These are phyloP conservation scores for Palloptera scutellata DNA, from an alignment of 2,888 invertebrate genomes.

Conservation along the genomic window DNA sequence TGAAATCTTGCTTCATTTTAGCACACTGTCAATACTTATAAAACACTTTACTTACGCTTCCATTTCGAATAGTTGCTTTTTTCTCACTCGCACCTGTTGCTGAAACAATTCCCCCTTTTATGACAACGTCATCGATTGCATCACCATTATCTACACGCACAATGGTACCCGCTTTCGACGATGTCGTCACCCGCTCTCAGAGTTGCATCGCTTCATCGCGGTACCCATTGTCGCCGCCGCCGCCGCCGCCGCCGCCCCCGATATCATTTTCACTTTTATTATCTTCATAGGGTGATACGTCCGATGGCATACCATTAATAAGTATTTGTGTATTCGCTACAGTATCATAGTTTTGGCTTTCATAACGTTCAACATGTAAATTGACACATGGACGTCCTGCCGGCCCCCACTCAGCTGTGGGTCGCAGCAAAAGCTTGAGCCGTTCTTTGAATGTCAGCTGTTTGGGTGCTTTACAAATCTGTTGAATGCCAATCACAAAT, in stretches of 20 bases:
- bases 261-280: constrained; percentile 21
- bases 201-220: constrained; percentile 60
- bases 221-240: constrained; percentile 40
- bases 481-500: constrained; percentile 68
- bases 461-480: constrained; percentile 69
- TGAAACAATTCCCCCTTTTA: constrained; percentile 20
- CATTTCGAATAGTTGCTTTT: constrained; percentile 32
- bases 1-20: not conserved
- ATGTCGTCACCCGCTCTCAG: constrained; percentile 68
- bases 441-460: constrained; percentile 69
- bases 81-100: constrained; percentile 29
- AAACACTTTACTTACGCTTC: constrained; percentile 30
- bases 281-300: constrained; percentile 48
- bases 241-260: constrained; percentile 36
- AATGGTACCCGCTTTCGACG: constrained; percentile 44
- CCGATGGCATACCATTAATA: constrained; percentile 53
- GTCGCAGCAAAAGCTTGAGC: constrained; percentile 71
- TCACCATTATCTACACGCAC: constrained; percentile 34
- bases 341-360: constrained; percentile 64
- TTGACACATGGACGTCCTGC: constrained; percentile 62
- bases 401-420: constrained; percentile 78
- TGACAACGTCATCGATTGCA: constrained; percentile 27
- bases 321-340: constrained; percentile 66
- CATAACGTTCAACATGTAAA: constrained; percentile 56
- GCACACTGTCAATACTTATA: not conserved